phyloP scores from a whole-genome alignment of 2,113 vertebrate genomes.

The Tapirus terrestris region DNA sequence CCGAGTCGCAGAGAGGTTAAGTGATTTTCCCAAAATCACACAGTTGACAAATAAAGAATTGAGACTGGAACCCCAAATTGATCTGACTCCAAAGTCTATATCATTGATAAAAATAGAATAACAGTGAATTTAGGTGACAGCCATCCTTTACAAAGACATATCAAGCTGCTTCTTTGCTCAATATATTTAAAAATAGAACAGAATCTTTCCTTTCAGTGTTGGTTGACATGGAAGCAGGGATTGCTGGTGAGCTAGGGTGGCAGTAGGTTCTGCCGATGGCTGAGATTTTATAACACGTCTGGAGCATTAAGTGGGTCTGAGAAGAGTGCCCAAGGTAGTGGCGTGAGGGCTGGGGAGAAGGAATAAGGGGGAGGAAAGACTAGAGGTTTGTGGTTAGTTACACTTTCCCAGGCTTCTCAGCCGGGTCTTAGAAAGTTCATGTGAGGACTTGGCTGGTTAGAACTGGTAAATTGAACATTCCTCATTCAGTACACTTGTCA shows the following conservation, averaged over 20 bases:
- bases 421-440: slow-evolving; percentile 75
- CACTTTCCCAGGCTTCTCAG: slow-evolving; percentile 77
- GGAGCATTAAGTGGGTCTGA: not conserved
- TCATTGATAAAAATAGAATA: slow-evolving; percentile 50
- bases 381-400: slow-evolving; percentile 55
- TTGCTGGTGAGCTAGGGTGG: not conserved
- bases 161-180: slow-evolving; percentile 60
- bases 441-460: slow-evolving; percentile 76
- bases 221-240: not conserved
- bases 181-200: slow-evolving; percentile 75
- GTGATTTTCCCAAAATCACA: not conserved
- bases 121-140: slow-evolving; percentile 52
- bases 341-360: not conserved
- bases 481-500: slow-evolving; percentile 75
- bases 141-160: slow-evolving; percentile 65
- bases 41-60: not conserved
- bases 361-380: not conserved
- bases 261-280: not conserved
- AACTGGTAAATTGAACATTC: slow-evolving; percentile 81
- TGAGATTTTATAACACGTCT: not conserved
- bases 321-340: not conserved
- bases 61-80: slow-evolving; percentile 7
- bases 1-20: not conserved
- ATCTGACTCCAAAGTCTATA: slow-evolving; percentile 33
- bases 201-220: slow-evolving; percentile 54